Percentiles rank a stretch among this genome's conserved stretches.
Conservation (phyloP, 2,888 invertebrate species). For the Caenorhabditis uteleia region DNA sequence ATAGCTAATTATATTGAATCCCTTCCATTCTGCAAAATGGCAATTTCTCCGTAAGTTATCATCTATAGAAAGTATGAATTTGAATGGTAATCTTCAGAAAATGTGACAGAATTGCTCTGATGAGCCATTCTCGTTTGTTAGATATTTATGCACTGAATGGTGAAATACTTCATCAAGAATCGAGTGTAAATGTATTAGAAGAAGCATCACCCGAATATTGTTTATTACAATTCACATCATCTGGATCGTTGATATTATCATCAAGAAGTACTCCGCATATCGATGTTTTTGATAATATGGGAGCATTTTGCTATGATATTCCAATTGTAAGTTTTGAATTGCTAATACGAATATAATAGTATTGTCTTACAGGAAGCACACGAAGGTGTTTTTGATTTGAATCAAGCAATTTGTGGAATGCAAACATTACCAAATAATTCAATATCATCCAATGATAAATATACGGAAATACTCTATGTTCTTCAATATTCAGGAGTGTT, state of each 20-base stretch:
- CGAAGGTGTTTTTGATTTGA: slow-evolving; percentile 37
- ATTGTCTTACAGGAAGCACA: slow-evolving; percentile 20
- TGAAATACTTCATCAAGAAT: slow-evolving; percentile 36
- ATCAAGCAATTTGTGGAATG: slow-evolving; percentile 40
- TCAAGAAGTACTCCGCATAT: slow-evolving; percentile 52
- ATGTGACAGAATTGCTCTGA: slow-evolving; percentile 41
- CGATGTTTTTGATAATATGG: slow-evolving; percentile 54
- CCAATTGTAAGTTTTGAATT: slow-evolving; percentile 28
- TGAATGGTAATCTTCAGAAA: slow-evolving; percentile 27
- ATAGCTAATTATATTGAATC: slow-evolving; percentile 52
- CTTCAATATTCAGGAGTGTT: slow-evolving; percentile 53
- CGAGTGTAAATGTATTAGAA: slow-evolving; percentile 51
- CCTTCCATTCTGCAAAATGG: slow-evolving; percentile 49
- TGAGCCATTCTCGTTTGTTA: slow-evolving; percentile 39
- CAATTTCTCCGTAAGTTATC: slow-evolving; percentile 50
- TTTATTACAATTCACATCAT: slow-evolving; percentile 45
- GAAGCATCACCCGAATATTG: slow-evolving; percentile 53
- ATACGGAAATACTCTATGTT: slow-evolving; percentile 40
- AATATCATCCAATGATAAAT: slow-evolving; percentile 34
- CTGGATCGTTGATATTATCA: slow-evolving; percentile 42
- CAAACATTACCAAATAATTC: slow-evolving; percentile 33
- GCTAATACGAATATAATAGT: neutral
- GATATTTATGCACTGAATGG: slow-evolving; percentile 41
- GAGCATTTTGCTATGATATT: slow-evolving; percentile 54
- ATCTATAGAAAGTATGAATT: neutral